Evolutionary conservation across 2,113 vertebrate genomes (phyloP).

Genomic region (Saguinus imperator): DNA sequence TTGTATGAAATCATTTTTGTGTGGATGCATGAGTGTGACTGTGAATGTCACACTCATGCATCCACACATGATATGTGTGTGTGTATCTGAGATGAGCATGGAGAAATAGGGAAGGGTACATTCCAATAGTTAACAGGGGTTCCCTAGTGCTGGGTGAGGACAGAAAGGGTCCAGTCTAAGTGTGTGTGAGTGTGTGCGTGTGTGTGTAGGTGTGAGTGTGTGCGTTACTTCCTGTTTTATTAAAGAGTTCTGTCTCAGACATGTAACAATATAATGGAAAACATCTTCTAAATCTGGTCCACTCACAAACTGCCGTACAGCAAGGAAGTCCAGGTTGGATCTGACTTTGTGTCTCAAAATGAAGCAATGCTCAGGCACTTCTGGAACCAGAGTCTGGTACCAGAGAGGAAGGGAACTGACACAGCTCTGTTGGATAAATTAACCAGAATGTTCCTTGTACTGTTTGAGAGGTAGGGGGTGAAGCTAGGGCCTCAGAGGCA

Average conservation of each 20-base stretch:
- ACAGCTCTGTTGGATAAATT: neutral
- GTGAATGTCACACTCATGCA: neutral
- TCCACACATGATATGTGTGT: neutral
- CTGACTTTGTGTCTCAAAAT: neutral
- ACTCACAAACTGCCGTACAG: neutral
- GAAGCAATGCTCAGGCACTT: neutral
- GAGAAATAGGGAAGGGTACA: neutral
- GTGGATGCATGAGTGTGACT: fast-evolving
- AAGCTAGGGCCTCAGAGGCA: too few relatives aligned
- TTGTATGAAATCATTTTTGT: neutral
- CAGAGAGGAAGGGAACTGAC: neutral
- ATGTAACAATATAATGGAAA: fast-evolving
- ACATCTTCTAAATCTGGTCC: neutral
- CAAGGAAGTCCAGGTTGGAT: too few relatives aligned
- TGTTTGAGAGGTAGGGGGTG: neutral
- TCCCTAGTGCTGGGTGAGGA: neutral
- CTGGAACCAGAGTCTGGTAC: neutral
- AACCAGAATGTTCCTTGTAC: neutral
- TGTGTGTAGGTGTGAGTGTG: neutral
- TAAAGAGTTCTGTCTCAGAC: neutral
- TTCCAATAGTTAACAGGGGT: neutral
- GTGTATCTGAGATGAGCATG: neutral
- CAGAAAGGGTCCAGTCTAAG: neutral
- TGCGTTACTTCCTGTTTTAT: neutral
- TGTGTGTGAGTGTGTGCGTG: neutral